Base-by-base conservation (phyloP, 2,888 invertebrate genomes). In the Macaria liturata region DNA sequence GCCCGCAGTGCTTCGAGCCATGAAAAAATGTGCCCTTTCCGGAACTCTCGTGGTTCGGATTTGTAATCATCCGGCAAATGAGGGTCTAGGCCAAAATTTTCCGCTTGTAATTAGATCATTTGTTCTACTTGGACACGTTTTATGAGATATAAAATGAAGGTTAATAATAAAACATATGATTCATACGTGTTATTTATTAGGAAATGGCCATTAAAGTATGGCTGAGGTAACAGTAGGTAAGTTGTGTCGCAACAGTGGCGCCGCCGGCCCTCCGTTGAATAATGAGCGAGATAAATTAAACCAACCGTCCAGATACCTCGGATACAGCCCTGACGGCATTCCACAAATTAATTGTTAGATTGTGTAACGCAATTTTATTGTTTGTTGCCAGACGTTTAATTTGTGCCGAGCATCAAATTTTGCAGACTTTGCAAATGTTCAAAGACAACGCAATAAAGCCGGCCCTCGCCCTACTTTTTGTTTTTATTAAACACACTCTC, bases 241-340 rank as follows among this genome's bases (percentile, higher is more conserved):
- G 61, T 70, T 66, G 66, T 80, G 78, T 78, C 76, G 74, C 77
- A 76, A 78, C 54, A 48, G 59, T 60, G 66, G 66, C 69, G 72
- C 69, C 68, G 67, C 69, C 68, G 67, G 69, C 65, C 52, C 64
- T 54, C 55, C 59, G 49, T 58, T 78, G 71, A 83, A 74, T 81
- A 84, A 84, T 82, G 70, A 69, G 61, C 51, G 57, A 68, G 60
- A 84, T 84, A 82, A 82, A 84, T 85, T 80, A 77, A 69, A 66
- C 70, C 57, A 56, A 66, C 67, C 71, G 76, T 79, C 83, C 80
- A 56, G 52, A 59, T 49, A 56, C 52, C 45, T 49, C 55, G 39
- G 55, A 60, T 53, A 46, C 55, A 70, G 67, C 73, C 70, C 73
- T 74, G 69, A 60, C 68, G 68, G 70, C 67, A 67, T 68, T 74